Conservation (phyloP, 2,797 vertebrate genomes). For the Percopsis omiscomaycus region DNA sequence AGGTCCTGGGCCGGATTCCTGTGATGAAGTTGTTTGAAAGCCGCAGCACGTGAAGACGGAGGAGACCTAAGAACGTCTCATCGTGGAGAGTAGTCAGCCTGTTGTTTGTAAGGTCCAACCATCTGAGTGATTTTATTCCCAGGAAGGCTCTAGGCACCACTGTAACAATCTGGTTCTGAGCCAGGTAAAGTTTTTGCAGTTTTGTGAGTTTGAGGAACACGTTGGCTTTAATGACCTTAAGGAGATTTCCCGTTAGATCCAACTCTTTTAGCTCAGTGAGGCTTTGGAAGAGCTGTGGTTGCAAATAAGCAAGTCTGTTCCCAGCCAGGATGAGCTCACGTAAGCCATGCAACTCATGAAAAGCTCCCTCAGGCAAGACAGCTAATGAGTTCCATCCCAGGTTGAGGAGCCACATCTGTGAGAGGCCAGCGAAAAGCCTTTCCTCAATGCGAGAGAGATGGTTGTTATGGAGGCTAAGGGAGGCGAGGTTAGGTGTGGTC, state of each 20-base stretch:
- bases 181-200: conserved; percentile 93
- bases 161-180: conserved; percentile 86
- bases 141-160: conserved; percentile 88
- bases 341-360: conserved; percentile 86
- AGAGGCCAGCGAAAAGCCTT: conserved; percentile 85
- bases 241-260: conserved; percentile 87
- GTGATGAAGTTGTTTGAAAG: conserved; percentile 88
- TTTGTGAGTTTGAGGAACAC: conserved; percentile 87
- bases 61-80: conserved; percentile 88
- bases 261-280: conserved; percentile 90
- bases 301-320: conserved; percentile 91
- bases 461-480: conserved; percentile 91
- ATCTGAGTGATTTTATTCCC: conserved; percentile 90
- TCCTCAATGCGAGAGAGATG: conserved; percentile 88
- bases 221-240: conserved; percentile 89
- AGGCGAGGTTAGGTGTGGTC: conserved; percentile 85
- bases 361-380: conserved; percentile 85
- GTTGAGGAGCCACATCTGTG: conserved; percentile 91
- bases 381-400: conserved; percentile 91
- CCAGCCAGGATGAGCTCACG: conserved; percentile 89
- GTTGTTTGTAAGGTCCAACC: conserved; percentile 95
- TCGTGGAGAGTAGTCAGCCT: conserved; percentile 82
- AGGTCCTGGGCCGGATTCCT: conserved; percentile 83
- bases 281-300: conserved; percentile 88
- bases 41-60: conserved; percentile 88